Percentiles rank a stretch among this genome's conserved stretches.
Conservation (phyloP, 2,113 vertebrate species). For the Sapajus apella region DNA sequence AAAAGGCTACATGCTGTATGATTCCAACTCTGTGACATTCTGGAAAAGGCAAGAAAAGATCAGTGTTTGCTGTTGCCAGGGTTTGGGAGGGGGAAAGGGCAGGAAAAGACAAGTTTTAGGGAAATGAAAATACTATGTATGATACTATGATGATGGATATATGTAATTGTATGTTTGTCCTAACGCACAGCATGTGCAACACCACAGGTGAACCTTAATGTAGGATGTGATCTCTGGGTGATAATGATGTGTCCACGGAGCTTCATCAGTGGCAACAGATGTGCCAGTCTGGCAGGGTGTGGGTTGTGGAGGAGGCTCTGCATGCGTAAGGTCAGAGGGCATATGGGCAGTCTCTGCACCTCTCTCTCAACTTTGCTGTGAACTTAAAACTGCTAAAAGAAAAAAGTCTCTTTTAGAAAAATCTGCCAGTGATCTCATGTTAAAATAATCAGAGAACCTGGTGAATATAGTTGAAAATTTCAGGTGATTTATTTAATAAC, state of each 20-base stretch:
- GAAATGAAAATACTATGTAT: background rate
- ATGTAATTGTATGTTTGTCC: rapidly evolving
- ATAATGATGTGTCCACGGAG: background rate
- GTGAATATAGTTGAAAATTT: background rate
- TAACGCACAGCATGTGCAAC: rapidly evolving
- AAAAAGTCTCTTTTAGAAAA: background rate
- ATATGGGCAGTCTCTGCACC: too few species aligned
- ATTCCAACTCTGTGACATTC: background rate
- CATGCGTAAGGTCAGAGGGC: background rate
- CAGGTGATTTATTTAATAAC: background rate
- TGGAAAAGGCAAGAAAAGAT: background rate
- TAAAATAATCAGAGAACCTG: background rate
- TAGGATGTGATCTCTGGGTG: rapidly evolving
- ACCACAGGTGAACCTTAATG: rapidly evolving
- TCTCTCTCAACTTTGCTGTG: background rate
- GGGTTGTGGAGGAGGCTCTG: background rate
- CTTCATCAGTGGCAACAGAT: too few species aligned
- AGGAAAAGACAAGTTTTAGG: background rate
- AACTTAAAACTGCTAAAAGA: background rate
- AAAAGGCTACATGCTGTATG: background rate
- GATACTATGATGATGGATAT: background rate
- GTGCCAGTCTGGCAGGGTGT: background rate
- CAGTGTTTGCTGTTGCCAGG: background rate
- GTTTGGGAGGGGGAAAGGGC: background rate
- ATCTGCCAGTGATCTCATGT: background rate